Evolutionary conservation across 2,797 vertebrate genomes (phyloP).

Genomic region (Pteronotus mesoamericanus): DNA sequence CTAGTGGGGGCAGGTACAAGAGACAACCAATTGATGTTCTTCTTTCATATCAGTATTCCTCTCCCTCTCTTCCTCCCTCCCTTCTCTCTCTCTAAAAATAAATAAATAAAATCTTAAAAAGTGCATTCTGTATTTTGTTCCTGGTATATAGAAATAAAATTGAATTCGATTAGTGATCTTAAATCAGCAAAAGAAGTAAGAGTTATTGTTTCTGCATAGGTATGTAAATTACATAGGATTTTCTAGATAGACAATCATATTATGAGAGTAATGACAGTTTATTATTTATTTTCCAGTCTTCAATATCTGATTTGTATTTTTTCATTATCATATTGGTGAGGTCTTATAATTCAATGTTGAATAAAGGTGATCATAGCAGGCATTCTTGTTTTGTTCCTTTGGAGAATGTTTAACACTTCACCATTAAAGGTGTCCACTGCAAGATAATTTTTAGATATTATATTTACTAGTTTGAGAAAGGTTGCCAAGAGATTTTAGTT

Average conservation of each 20-base stretch:
- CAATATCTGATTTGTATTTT: background rate
- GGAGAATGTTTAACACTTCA: background rate
- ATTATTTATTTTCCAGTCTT: background rate
- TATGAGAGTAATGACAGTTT: background rate
- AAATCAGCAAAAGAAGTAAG: background rate
- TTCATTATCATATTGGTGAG: background rate
- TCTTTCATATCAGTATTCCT: background rate
- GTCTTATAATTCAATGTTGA: background rate
- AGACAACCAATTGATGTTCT: background rate
- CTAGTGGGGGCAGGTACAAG: background rate
- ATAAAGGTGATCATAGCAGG: background rate
- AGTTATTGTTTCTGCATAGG: background rate
- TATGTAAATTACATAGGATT: background rate
- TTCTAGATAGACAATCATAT: background rate
- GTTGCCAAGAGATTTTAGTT: background rate
- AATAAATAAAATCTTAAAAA: background rate
- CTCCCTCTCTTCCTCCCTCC: background rate
- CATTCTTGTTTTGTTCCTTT: background rate
- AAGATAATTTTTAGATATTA: background rate
- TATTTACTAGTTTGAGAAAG: background rate
- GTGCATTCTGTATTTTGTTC: background rate
- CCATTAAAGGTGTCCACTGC: background rate
- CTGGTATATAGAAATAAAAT: background rate
- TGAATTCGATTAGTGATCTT: background rate
- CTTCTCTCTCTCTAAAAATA: background rate